Evolutionary conservation across 2,113 vertebrate genomes (phyloP).

Genomic region (Limnothrissa miodon): DNA sequence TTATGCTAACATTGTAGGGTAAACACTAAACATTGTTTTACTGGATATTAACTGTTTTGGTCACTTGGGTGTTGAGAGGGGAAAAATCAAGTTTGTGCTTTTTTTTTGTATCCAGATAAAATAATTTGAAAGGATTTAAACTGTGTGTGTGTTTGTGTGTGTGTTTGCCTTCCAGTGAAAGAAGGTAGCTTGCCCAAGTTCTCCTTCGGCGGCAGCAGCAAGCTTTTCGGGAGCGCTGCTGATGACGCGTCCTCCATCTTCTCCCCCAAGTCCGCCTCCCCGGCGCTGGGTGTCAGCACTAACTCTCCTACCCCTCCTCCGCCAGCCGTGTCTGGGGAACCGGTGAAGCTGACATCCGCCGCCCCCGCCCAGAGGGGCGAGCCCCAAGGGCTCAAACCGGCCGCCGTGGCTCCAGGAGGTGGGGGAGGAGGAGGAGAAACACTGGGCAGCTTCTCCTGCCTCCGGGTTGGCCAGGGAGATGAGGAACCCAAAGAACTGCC

Average conservation of each 20-base stretch:
- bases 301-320: conserved; percentile 53
- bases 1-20: no score
- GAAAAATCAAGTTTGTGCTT: no score
- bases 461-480: conserved; percentile 85
- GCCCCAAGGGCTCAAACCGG: conserved; percentile 61
- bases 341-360: conserved; percentile 44
- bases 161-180: conserved; percentile 56
- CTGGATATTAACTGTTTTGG: neutral
- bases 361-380: conserved; percentile 64
- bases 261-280: conserved; percentile 57
- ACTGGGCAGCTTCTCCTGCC: conserved; percentile 86
- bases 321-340: conserved; percentile 51
- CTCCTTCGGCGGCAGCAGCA: conserved; percentile 55
- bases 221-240: conserved; percentile 60
- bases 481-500: conserved; percentile 69
- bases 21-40: neutral
- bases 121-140: no score
- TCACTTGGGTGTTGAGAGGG: no score
- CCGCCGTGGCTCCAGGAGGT: conserved; percentile 5
- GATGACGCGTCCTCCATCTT: conserved; percentile 70
- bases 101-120: no score
- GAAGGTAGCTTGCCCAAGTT: conserved; percentile 66
- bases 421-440: conserved; percentile 88
- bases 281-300: conserved; percentile 35
- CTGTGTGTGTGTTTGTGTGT: no score